Base-by-base conservation (phyloP, 2,113 vertebrate genomes). In the Sylvia atricapilla region DNA sequence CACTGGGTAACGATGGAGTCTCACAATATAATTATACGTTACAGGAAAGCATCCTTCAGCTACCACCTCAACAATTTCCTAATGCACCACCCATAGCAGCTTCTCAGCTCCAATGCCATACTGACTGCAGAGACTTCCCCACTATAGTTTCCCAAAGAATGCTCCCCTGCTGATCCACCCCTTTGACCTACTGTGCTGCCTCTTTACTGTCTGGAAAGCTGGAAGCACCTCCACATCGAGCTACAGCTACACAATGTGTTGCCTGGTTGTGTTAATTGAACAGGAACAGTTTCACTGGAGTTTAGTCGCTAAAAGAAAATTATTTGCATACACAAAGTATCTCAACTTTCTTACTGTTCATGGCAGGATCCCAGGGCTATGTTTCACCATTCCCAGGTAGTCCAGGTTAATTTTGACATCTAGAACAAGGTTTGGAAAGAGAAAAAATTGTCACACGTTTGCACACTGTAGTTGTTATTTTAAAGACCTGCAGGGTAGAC, bases 391-490 rank as follows among this genome's bases (percentile, higher is more conserved):
- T 96, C 96, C 95, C 95, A 96, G 96, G 93, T 14, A 91, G 93
- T 97, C 86, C 91, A 91, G 84, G 95, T 92, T 91, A 93, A 93
- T 87, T 95, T 62, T 96, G 94, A 97, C 89, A 95, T 95, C 94
- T 94, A 90, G 89, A 96, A 97, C 25, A 94, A 86, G 81, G 86
- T 63, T 92, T 64, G 59, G 66, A 75, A 94, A 93, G 41, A 93
- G 73, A 92, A 91, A 86, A 66, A 46, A 84, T 43, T 25, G 75
- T 95, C 94, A 97, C 56, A 89, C 22, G 83, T 0, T 93, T 64
- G 63, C 44, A 94, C 35, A 11, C 20, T 25, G 37, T 37, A 90
- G 39, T 64, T 77, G 41, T 58, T 89, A 70, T 68, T 94, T 78
- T 90, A 69, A 90, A 94, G 55, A 90, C 82, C 70, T 75, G 56